Evolutionary conservation across 1,140 invertebrate genomes (phyloP).

Genomic region (Neodiprion pinetum): DNA sequence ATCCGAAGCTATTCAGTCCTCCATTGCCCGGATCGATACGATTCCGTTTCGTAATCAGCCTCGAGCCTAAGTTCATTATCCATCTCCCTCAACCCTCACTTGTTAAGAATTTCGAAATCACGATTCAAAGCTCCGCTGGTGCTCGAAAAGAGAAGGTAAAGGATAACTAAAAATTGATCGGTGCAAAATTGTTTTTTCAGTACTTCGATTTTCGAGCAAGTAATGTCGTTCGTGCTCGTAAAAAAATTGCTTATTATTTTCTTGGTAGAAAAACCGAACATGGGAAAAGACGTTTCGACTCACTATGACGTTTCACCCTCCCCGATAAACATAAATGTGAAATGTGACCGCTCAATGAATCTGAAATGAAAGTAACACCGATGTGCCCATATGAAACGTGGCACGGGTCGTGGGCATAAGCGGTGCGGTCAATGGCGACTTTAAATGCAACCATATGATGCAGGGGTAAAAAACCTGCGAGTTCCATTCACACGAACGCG

Average conservation of each 20-base stretch:
- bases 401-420: conserved; percentile 17
- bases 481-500: conserved; percentile 31
- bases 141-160: neutral
- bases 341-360: neutral
- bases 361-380: neutral
- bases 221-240: too few relatives aligned
- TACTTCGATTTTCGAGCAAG: neutral
- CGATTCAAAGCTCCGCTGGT: neutral
- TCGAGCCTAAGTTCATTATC: conserved; percentile 33
- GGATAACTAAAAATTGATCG: conserved; percentile 7
- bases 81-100: neutral
- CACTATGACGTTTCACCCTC: too few relatives aligned
- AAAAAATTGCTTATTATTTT: too few relatives aligned
- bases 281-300: too few relatives aligned
- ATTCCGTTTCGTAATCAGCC: conserved; percentile 52
- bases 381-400: neutral
- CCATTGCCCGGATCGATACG: conserved; percentile 41
- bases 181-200: neutral
- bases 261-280: too few relatives aligned
- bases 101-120: conserved; percentile 9
- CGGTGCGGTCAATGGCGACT: conserved; percentile 46
- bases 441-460: conserved; percentile 57
- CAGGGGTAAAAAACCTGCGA: conserved; percentile 44
- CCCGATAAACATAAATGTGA: neutral
- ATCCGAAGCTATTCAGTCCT: conserved; percentile 35